Conservation (phyloP, 2,888 invertebrate species). For the Dynastes maya region DNA sequence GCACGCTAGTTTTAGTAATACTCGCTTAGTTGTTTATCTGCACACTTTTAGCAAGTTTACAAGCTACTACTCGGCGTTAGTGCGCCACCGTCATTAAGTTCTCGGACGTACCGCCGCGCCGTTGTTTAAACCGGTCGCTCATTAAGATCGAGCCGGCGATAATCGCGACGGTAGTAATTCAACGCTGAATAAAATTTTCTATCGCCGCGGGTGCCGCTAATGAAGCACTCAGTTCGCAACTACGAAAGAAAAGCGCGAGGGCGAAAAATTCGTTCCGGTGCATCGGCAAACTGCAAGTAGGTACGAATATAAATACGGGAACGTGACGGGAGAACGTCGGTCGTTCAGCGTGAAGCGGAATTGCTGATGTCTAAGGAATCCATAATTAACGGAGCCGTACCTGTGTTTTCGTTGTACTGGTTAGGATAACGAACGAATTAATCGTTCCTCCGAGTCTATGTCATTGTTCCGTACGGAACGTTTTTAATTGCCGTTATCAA, state of each 20-base stretch:
- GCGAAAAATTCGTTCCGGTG: conserved; percentile 8
- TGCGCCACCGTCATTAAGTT: conserved; percentile 47
- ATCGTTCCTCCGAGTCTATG: neutral
- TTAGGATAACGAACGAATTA: conserved; percentile 20
- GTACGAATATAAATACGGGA: conserved; percentile 2
- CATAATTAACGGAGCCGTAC: conserved; percentile 37
- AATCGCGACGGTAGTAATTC: conserved; percentile 66
- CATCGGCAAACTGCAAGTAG: conserved; percentile 20
- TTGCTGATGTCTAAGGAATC: conserved; percentile 39
- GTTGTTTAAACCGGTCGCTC: conserved; percentile 65
- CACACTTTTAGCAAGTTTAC: neutral
- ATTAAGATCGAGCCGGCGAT: conserved; percentile 66
- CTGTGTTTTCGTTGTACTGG: conserved; percentile 18
- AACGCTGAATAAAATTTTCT: conserved; percentile 57
- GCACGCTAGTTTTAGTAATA: no score
- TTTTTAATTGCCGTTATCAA: conserved; percentile 27
- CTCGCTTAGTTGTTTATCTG: neutral
- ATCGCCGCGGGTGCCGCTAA: conserved; percentile 41
- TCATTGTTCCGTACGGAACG: neutral
- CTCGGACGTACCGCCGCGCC: conserved; percentile 60
- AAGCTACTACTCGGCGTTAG: neutral
- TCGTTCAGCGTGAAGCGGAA: conserved; percentile 32
- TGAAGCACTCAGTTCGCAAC: conserved; percentile 41
- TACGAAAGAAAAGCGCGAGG: neutral
- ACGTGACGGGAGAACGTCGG: neutral